Evolutionary conservation across 2,113 vertebrate genomes (phyloP).

Genomic region (Delphinapterus leucas): DNA sequence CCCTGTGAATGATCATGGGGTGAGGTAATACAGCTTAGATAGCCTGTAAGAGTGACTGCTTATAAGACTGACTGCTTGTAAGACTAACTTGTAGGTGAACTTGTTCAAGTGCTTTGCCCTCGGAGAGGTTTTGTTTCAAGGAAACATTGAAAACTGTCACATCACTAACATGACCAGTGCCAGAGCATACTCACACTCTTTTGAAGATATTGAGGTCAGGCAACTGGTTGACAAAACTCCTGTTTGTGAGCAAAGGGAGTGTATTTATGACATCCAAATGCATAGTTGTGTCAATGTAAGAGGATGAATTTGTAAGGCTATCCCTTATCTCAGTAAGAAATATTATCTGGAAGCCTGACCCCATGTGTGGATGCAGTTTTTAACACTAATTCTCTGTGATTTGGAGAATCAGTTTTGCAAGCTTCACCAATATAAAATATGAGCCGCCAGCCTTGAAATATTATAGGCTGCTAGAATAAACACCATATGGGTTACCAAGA

Average conservation of each 20-base stretch:
- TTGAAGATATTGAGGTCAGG: neutral
- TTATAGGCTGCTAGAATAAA: neutral
- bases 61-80: neutral
- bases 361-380: neutral
- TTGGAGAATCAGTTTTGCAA: neutral
- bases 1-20: rapidly evolving
- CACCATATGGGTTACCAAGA: neutral
- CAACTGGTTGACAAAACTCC: neutral
- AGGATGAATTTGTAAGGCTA: neutral
- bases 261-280: neutral
- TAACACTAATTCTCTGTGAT: neutral
- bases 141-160: too few relatives aligned
- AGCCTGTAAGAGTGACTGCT: rapidly evolving
- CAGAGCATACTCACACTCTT: neutral
- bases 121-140: neutral
- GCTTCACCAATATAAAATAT: conserved; percentile 10
- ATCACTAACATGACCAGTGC: neutral
- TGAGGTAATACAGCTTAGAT: neutral
- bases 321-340: neutral
- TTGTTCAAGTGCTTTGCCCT: neutral
- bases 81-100: neutral
- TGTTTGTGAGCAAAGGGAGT: neutral
- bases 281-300: neutral
- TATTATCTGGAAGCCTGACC: neutral
- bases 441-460: neutral